Percentiles rank a stretch among this genome's conserved stretches.
These are phyloP conservation scores for Tricholauxania praeusta DNA, from an alignment of 2,888 invertebrate species.

Conservation along the genomic window DNA sequence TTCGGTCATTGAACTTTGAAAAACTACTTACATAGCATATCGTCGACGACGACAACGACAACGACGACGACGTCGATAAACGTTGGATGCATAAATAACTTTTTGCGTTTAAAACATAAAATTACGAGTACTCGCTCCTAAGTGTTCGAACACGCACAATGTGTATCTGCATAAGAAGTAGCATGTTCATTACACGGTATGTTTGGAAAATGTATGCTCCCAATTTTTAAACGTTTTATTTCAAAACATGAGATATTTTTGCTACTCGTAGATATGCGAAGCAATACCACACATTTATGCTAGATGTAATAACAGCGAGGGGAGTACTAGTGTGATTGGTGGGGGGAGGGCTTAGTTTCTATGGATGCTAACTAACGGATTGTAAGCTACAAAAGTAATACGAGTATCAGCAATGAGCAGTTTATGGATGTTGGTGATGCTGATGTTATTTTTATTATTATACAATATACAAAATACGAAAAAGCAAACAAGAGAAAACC, in stretches of 20 bases:
- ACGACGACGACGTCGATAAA: too few relatives aligned
- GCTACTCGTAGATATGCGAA: background rate
- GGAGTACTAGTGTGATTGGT: background rate
- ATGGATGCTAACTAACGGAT: slow-evolving; percentile 24
- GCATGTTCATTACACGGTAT: too few relatives aligned
- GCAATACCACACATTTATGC: background rate
- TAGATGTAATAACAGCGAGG: background rate
- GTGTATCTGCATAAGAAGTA: too few relatives aligned
- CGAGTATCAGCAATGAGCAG: slow-evolving; percentile 24
- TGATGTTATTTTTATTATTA: slow-evolving; percentile 33
- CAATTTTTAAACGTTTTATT: slow-evolving; percentile 3
- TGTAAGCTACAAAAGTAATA: slow-evolving; percentile 17
- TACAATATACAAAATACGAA: slow-evolving; percentile 9
- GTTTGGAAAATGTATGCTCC: slow-evolving; percentile 2
- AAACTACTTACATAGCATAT: too few relatives aligned
- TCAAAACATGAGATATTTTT: slow-evolving; percentile 1
- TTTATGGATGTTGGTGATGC: background rate
- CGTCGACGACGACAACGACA: too few relatives aligned
- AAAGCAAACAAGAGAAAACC: background rate
- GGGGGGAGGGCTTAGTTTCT: background rate
- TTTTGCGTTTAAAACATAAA: too few relatives aligned
- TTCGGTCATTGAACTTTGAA: too few relatives aligned
- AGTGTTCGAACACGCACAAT: too few relatives aligned
- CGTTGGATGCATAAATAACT: too few relatives aligned
- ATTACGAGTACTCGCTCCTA: too few relatives aligned